Evolutionary conservation across 53 echinoderm and acorn worm species (phyloP).

Genomic region (Luidia sarsii): DNA sequence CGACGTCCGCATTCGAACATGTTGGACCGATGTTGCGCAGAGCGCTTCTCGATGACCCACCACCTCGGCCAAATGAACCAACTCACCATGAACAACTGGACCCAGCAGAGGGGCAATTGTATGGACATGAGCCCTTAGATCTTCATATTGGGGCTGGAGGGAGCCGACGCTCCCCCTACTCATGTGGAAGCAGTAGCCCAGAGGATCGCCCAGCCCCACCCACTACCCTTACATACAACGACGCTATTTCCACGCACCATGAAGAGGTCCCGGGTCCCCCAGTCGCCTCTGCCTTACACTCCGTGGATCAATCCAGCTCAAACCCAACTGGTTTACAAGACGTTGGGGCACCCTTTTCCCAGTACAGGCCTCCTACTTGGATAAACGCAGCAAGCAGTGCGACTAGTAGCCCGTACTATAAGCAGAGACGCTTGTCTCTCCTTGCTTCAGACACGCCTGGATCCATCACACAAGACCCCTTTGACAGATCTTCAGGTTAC

Average conservation of each 20-base stretch:
- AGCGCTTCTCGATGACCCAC: no score
- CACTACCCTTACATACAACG: not conserved
- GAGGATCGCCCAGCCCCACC: not conserved
- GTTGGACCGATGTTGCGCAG: constrained; percentile 7
- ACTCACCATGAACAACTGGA: no score
- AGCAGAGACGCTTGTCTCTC: not conserved
- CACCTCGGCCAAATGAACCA: no score
- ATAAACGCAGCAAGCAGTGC: not conserved
- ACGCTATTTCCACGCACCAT: not conserved
- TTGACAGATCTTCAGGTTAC: no score
- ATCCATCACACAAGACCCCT: no score
- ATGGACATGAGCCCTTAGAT: constrained; percentile 67
- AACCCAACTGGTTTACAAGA: not conserved
- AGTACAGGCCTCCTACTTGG: not conserved
- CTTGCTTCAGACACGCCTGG: not conserved
- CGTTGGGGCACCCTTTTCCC: not conserved
- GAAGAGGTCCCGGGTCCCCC: not conserved
- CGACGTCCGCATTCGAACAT: constrained; percentile 35
- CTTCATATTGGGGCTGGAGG: constrained; percentile 32
- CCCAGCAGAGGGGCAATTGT: no score
- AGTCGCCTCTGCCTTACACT: constrained; percentile 11
- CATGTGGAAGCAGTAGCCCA: not conserved
- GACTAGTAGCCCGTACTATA: not conserved
- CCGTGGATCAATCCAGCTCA: not conserved
- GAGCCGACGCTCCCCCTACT: not conserved